Base-by-base conservation (phyloP, 2,113 vertebrate species). In the Barbus barbus region DNA sequence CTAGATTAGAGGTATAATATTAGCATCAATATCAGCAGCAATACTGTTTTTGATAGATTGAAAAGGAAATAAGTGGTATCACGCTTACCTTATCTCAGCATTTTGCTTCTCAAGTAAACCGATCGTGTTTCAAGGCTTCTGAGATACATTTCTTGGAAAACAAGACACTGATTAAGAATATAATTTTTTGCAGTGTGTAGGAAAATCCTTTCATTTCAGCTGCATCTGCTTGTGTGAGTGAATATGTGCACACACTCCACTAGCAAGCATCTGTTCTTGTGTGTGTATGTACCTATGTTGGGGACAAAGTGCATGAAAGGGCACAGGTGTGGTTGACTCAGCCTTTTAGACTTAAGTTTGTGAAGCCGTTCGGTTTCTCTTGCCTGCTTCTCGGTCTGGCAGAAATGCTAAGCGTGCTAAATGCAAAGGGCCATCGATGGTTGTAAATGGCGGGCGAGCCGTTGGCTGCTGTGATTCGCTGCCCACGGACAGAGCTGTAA, bases 271-370 rank as follows among this genome's bases (percentile, higher is more conserved):
- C 56, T 78, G 76, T 78, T 78, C 76, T 31, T 48, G 41, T 26
- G 41, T 48, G 56, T 67, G 78, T 48, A 78, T 73, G 77, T 76
- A 48, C 46, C 71, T 48, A 80, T 87, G 86, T 83, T 79, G 51
- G 61, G 60, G 69, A 83, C 80, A 79, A 80, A 80, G 67, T 75
- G 83, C 51, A 79, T 41, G 26, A 51, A 51, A 75, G 44, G 75
- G 24, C 56, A 80, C 83, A 83, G 83, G 58, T 85, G 81, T n/a
- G 26, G 61, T 69, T 79, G 80, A 85, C 84, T 83, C 78, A 86
- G 76, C 33, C 36, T 28, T 83, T 67, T 44, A 74, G 9, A 78
- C 51, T 33, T 16, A 53, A 56, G 24, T 65, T 83, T 80, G 63
- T 86, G 69, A 76, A 67, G 63, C 46, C 20, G 20, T 24, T 58